Evolutionary conservation across 2,797 vertebrate species (phyloP).

Genomic region (Novumbra hubbsi): DNA sequence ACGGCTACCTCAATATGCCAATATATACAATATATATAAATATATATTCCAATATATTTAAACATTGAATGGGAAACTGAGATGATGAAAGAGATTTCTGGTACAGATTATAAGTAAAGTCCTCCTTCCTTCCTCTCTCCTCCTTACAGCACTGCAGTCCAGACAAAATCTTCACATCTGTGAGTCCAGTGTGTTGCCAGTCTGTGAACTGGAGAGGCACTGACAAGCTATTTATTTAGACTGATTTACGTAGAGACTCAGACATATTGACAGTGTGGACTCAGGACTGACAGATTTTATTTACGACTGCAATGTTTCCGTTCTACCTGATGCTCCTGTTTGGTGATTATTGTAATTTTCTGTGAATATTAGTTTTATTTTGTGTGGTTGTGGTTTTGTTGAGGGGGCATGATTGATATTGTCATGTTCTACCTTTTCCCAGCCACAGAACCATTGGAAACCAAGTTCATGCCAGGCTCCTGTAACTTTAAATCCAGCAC

Average conservation of each 20-base stretch:
- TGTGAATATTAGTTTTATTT: conserved; percentile 17
- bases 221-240: conserved; percentile 1
- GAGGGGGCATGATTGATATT: conserved; percentile 61
- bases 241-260: not conserved
- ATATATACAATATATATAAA: not conserved
- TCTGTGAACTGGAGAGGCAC: conserved; percentile 61
- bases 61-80: not conserved
- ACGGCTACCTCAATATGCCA: not conserved
- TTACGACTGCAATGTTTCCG: conserved; percentile 48
- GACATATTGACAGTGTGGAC: not conserved
- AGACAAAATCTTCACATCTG: conserved; percentile 23
- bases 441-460: conserved; percentile 66
- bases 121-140: not conserved
- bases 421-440: conserved; percentile 11
- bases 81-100: not conserved
- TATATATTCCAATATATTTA: no score
- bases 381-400: conserved; percentile 31
- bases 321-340: conserved; percentile 55
- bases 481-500: conserved; percentile 85
- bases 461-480: conserved; percentile 77
- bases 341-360: conserved; percentile 55
- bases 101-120: not conserved
- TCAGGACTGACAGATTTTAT: not conserved
- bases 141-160: conserved; percentile 20
- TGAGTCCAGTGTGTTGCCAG: conserved; percentile 57